phyloP scores from a whole-genome alignment of 2,113 vertebrate genomes.

The Bujurquina vittata region DNA sequence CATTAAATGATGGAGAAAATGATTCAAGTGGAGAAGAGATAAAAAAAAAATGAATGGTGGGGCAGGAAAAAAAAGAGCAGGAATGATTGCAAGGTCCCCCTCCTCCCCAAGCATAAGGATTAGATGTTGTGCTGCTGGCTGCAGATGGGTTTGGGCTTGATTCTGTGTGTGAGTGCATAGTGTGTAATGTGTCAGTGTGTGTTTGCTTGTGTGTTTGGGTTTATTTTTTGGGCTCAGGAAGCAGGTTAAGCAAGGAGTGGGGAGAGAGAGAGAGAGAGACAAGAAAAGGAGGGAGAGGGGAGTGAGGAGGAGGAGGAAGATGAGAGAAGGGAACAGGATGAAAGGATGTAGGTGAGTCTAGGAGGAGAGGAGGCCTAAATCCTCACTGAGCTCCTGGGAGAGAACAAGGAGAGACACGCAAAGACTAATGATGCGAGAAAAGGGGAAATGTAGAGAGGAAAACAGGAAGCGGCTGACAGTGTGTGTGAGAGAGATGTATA shows the following conservation, averaged over 20 bases:
- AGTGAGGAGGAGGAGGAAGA: conserved; percentile 4
- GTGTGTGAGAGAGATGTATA: conserved; percentile 11
- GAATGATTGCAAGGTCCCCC: conserved; percentile 43
- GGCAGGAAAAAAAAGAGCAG: conserved; percentile 33
- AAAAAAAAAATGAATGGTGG: conserved; percentile 48
- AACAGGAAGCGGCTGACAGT: conserved; percentile 29
- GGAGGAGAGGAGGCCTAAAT: conserved; percentile 69
- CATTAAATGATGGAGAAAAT: conserved; percentile 38
- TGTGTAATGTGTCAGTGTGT: conserved; percentile 32
- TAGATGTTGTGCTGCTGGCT: conserved; percentile 70
- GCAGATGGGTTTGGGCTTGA: conserved; percentile 66
- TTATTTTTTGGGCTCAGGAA: conserved; percentile 56
- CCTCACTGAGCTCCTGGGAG: conserved; percentile 56
- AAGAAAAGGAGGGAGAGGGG: conserved; percentile 17
- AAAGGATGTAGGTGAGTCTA: conserved; percentile 70
- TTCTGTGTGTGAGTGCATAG: conserved; percentile 46
- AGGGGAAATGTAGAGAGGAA: conserved; percentile 31
- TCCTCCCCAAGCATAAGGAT: conserved; percentile 58
- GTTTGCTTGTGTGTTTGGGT: conserved; percentile 28
- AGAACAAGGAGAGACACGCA: conserved; percentile 44
- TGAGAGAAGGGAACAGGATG: conserved; percentile 51
- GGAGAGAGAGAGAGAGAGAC: neutral
- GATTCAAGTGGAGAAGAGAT: conserved; percentile 30
- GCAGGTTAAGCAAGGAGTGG: conserved; percentile 49
- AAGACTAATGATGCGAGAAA: conserved; percentile 64